Evolutionary conservation across 1,140 invertebrate genomes (phyloP).

Genomic region (Euglossa dilemma): DNA sequence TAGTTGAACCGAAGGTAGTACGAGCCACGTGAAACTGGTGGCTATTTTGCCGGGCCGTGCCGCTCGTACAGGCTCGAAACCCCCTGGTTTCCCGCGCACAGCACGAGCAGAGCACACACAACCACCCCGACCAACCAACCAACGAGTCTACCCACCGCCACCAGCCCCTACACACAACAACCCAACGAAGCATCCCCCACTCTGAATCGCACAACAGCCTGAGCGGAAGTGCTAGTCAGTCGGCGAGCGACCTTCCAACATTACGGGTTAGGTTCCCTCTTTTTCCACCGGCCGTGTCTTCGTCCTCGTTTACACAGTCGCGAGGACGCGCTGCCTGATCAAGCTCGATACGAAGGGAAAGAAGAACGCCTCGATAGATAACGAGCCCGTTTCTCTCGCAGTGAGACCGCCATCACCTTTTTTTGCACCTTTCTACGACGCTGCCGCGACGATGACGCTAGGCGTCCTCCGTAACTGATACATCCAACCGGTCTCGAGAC

Average conservation of each 20-base stretch:
- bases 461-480: background rate
- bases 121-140: slow-evolving; percentile 72
- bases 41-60: slow-evolving; percentile 59
- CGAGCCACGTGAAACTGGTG: slow-evolving; percentile 69
- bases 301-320: slow-evolving; percentile 57
- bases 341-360: slow-evolving; percentile 28
- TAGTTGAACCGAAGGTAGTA: slow-evolving; percentile 60
- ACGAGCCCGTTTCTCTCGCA: background rate
- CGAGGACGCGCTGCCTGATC: slow-evolving; percentile 49
- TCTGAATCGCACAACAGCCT: slow-evolving; percentile 82
- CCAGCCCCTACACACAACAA: slow-evolving; percentile 81
- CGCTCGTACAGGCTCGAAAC: slow-evolving; percentile 58
- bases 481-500: too few relatives aligned
- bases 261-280: slow-evolving; percentile 80
- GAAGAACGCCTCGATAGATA: slow-evolving; percentile 2
- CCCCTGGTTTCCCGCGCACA: slow-evolving; percentile 74
- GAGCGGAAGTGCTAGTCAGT: slow-evolving; percentile 83
- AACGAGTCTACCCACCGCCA: slow-evolving; percentile 69
- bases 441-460: background rate
- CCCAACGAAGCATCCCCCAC: slow-evolving; percentile 80
- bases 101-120: slow-evolving; percentile 66
- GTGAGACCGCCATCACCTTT: background rate
- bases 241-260: slow-evolving; percentile 83
- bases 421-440: background rate
- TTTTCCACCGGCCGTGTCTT: slow-evolving; percentile 71